Percentiles rank a stretch among this genome's conserved stretches.
Conservation (phyloP, 2,888 invertebrate genomes). For the Amblyjoppa fuscipennis region DNA sequence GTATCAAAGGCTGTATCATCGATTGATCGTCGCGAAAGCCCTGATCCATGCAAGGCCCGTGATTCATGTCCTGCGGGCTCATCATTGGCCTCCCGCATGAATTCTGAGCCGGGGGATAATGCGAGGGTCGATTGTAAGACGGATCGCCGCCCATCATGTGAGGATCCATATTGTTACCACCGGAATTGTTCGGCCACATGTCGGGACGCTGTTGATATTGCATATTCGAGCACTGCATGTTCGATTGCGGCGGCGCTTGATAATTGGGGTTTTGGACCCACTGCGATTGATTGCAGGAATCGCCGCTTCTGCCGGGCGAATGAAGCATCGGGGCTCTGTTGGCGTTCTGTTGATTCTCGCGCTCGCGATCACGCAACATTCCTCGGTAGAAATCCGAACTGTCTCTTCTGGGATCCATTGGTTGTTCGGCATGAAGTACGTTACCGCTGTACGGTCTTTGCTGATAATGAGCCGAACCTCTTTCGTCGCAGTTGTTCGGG, state of each 20-base stretch:
- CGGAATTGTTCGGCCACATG: slow-evolving; percentile 71
- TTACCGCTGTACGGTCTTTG: slow-evolving; percentile 38
- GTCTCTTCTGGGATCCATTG: slow-evolving; percentile 53
- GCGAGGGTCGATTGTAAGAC: slow-evolving; percentile 61
- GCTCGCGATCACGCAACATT: slow-evolving; percentile 47
- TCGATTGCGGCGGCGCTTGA: slow-evolving; percentile 41
- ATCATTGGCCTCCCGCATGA: slow-evolving; percentile 58
- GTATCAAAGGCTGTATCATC: slow-evolving; percentile 29
- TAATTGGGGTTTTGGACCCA: slow-evolving; percentile 65
- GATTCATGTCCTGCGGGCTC: slow-evolving; percentile 65
- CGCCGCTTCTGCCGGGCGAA: slow-evolving; percentile 52
- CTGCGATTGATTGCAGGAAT: slow-evolving; percentile 58
- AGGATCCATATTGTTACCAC: slow-evolving; percentile 68
- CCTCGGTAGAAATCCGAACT: slow-evolving; percentile 57
- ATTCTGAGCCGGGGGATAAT: slow-evolving; percentile 67
- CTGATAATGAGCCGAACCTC: slow-evolving; percentile 44
- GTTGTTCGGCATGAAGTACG: not conserved
- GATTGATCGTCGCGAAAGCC: slow-evolving; percentile 54
- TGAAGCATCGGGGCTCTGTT: slow-evolving; percentile 59
- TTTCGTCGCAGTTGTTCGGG: slow-evolving; percentile 49
- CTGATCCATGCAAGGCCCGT: slow-evolving; percentile 55
- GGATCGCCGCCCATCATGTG: slow-evolving; percentile 66
- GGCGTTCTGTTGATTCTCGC: slow-evolving; percentile 41
- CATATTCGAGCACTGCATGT: slow-evolving; percentile 39
- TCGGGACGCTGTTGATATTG: slow-evolving; percentile 70